Evolutionary conservation across 2,888 invertebrate species (phyloP).

Genomic region (Volucella inflata): DNA sequence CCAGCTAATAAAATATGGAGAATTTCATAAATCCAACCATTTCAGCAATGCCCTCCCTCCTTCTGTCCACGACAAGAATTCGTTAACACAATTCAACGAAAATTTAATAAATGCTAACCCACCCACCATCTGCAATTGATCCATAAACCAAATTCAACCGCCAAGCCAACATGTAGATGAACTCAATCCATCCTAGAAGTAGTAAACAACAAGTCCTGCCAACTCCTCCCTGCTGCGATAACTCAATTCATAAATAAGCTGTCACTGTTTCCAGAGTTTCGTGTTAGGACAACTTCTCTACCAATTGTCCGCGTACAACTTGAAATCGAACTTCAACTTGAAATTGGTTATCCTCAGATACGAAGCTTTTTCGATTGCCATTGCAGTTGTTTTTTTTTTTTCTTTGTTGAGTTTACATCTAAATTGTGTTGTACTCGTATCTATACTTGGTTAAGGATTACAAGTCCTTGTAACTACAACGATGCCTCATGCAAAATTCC

Average conservation of each 20-base stretch:
- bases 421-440: conserved; percentile 43
- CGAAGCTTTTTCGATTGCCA: conserved; percentile 48
- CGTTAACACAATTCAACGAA: no score
- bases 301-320: conserved; percentile 63
- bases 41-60: no score
- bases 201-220: conserved; percentile 26
- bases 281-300: conserved; percentile 28
- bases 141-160: no score
- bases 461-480: conserved; percentile 47
- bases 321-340: conserved; percentile 55
- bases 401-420: conserved; percentile 50
- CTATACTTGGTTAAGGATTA: conserved; percentile 58
- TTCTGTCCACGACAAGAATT: no score
- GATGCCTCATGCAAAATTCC: conserved; percentile 69
- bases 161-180: neutral
- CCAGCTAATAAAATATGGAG: no score
- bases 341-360: conserved; percentile 51
- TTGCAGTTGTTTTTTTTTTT: neutral
- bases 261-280: conserved; percentile 32
- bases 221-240: conserved; percentile 33
- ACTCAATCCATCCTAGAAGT: conserved; percentile 4
- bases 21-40: no score
- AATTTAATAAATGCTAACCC: no score
- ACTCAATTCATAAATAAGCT: conserved; percentile 67
- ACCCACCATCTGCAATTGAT: no score